A percentile compares a stretch with the other conserved stretches of the same genome.
Conservation (phyloP, 2,888 invertebrate genomes). For the Drosophila sordidula region DNA sequence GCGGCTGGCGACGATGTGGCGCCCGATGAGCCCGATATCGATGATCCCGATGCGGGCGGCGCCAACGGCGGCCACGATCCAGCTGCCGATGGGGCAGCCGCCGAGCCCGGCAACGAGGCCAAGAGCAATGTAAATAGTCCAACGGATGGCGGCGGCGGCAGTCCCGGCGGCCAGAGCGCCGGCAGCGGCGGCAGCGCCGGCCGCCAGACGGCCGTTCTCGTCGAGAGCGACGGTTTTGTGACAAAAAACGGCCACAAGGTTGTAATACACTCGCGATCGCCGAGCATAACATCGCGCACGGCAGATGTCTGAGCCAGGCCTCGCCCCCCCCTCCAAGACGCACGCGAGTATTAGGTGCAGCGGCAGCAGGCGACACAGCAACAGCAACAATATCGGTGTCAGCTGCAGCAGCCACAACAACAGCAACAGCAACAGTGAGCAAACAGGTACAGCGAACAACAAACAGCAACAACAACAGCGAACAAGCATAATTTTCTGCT, state of each 20-base stretch:
- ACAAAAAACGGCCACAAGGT: constrained; percentile 96
- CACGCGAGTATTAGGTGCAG: constrained; percentile 84
- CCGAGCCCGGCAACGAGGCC: constrained; percentile 36
- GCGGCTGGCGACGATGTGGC: constrained; percentile 67
- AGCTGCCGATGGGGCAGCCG: constrained; percentile 24
- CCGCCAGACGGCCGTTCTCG: constrained; percentile 93
- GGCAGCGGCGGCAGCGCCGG: constrained; percentile 78
- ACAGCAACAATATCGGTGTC: constrained; percentile 39
- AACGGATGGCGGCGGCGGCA: constrained; percentile 60
- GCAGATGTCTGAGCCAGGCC: constrained; percentile 94
- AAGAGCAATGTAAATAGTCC: constrained; percentile 70
- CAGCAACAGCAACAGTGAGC: constrained; percentile 43
- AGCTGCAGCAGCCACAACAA: constrained; percentile 31
- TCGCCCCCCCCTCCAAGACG: constrained; percentile 89
- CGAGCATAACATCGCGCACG: constrained; percentile 92
- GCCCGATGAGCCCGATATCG: constrained; percentile 19
- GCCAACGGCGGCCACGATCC: constrained; percentile 76
- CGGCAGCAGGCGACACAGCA: constrained; percentile 45
- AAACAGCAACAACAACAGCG: constrained; percentile 67
- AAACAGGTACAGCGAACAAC: constrained; percentile 57
- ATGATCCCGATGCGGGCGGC: constrained; percentile 28
- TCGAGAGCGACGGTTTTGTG: constrained; percentile 92
- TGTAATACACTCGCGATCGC: constrained; percentile 94
- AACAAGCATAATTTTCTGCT: constrained; percentile 77
- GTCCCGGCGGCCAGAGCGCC: constrained; percentile 87